Evolutionary conservation across 2,888 invertebrate species (phyloP).

Genomic region (Helleia helle): DNA sequence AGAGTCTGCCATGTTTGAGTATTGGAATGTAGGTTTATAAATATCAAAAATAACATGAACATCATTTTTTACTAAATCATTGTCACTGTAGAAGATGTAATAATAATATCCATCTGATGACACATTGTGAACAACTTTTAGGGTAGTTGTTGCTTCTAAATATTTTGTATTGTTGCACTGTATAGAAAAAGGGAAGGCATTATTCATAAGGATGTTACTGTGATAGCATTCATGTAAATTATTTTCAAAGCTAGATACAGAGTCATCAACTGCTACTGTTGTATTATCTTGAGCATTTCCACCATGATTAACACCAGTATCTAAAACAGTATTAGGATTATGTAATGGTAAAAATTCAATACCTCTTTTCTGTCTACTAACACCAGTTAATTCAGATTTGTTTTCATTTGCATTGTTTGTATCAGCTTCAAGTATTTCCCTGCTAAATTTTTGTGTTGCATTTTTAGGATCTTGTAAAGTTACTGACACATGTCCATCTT

Average conservation of each 20-base stretch:
- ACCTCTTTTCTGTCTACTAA: conserved; percentile 35
- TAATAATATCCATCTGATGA: conserved; percentile 88
- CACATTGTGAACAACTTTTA: conserved; percentile 80
- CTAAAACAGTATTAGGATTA: conserved; percentile 73
- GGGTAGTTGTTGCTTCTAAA: conserved; percentile 78
- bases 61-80: conserved; percentile 84
- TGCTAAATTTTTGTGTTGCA: conserved; percentile 11
- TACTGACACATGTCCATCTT: conserved; percentile 71
- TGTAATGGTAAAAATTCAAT: conserved; percentile 41
- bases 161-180: conserved; percentile 80
- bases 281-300: conserved; percentile 79
- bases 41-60: conserved; percentile 90
- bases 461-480: conserved; percentile 49
- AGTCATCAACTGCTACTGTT: conserved; percentile 71
- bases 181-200: conserved; percentile 80
- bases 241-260: conserved; percentile 88
- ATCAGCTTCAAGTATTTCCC: conserved; percentile 10
- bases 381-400: conserved; percentile 13
- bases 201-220: conserved; percentile 81
- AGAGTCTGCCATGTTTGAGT: conserved; percentile 77
- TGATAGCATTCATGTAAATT: conserved; percentile 83
- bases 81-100: conserved; percentile 91
- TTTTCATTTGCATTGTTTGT: conserved; percentile 11
- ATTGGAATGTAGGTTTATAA: conserved; percentile 87
- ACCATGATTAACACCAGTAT: conserved; percentile 84